Evolutionary conservation across 2,113 vertebrate genomes (phyloP).

Genomic region (Esox niger): DNA sequence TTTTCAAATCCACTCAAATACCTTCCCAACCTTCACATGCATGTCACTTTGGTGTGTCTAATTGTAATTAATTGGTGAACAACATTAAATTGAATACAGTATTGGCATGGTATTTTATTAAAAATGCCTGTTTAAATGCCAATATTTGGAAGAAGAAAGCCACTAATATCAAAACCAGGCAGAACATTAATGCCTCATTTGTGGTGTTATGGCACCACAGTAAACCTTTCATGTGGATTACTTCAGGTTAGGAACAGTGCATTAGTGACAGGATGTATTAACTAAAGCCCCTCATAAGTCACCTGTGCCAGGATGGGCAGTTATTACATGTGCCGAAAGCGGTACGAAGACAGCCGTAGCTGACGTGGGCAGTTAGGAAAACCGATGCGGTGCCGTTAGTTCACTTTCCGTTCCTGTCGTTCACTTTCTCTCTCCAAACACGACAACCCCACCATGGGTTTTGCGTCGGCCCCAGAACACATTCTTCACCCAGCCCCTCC

Average conservation of each 20-base stretch:
- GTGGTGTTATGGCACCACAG: neutral
- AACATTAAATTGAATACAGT: too few species aligned
- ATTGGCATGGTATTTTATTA: too few species aligned
- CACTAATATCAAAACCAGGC: too few species aligned
- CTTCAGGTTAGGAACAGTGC: neutral
- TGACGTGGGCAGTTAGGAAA: constrained; percentile 36
- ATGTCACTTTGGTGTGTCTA: too few species aligned
- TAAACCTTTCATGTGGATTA: neutral
- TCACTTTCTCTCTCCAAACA: constrained; percentile 50
- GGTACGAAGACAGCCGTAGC: constrained; percentile 40
- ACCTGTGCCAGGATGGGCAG: neutral
- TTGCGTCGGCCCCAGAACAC: constrained; percentile 39
- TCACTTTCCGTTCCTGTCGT: constrained; percentile 15
- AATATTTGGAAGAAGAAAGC: too few species aligned
- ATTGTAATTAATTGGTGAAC: too few species aligned
- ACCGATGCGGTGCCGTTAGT: constrained; percentile 29
- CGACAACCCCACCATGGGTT: constrained; percentile 50
- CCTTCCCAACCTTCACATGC: too few species aligned
- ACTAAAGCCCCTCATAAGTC: neutral
- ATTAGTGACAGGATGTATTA: neutral
- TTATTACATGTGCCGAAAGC: neutral
- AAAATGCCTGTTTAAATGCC: too few species aligned
- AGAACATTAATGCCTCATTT: neutral
- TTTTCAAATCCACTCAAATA: too few species aligned
- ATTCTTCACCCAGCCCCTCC: constrained; percentile 22